Evolutionary conservation across 2,113 vertebrate species (phyloP), one percentile per base, ranked within the genome.

Genomic region (Diadophis punctatus): DNA sequence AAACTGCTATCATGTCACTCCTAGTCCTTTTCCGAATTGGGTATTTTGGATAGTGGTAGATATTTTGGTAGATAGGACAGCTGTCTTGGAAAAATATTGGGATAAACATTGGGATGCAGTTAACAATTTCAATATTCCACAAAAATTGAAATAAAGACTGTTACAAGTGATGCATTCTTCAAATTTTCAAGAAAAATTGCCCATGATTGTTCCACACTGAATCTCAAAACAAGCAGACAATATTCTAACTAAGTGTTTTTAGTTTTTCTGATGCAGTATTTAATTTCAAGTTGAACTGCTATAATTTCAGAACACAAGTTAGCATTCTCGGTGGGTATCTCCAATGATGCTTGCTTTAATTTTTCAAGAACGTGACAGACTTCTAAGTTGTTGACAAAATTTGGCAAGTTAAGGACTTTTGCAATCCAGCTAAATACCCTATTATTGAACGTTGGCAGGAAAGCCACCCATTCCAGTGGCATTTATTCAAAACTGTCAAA

Each of bases 281-380:
- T 39, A 39, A 80, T 80, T 58, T 46, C 8, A 51, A 30, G 90
- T 90, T 93, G 86, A 94, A 60, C n/a, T 87, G 84, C 16, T 74
- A 11, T 56, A 53, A 25, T 46, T 58, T 90, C 63, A 39, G 0
- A 90, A 3, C 43, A 86, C 11, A 92, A 55, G 30, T 63, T 0
- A 89, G 39, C 18, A 51, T n/a, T 16, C 85, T 39, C 58, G 30
- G 34, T 11, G 90, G 84, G 34, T 74, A 55, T 10, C 43, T 52
- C 20, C 22, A 90, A 68, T 0, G 88, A 16, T 3, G 80, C 94
- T 90, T 86, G 43, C 16, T 87, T 10, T 30, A 0, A 0, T 46
- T 90, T 63, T 68, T 25, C 11, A 18, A 52, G 52, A 91, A 93
- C 22, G 43, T 48, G 18, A 10, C 88, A 60, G 49, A 14, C 16